Evolutionary conservation across 2,888 invertebrate species (phyloP), one percentile per base, ranked within the genome.

Genomic region (Ormyrus pomaceus): DNA sequence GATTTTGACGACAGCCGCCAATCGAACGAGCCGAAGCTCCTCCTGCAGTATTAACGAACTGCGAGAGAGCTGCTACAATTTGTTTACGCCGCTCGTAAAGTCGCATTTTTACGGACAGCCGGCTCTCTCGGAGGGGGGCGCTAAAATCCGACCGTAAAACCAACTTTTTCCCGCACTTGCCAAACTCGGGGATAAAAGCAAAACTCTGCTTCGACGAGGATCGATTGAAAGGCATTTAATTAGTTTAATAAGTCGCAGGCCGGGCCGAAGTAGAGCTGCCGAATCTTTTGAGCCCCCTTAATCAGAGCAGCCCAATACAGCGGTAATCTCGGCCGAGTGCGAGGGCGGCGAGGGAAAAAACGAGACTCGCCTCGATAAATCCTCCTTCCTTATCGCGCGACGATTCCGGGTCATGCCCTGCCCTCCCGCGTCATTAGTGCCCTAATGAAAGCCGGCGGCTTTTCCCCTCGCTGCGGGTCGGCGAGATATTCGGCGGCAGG

Each of bases 221-320:
- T 2, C 2, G 34, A 34, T 34, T 3, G 34, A 4, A 4, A 34
- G 2, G 4, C 34, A 34, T 34, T 78, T 72, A 72, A 78, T 78
- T 78, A 72, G 61, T 78, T 78, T 66, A 78, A 72, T 78, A 78
- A 78, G 68, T 69, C 82, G 82, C 55, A 11, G 13, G 50, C 51
- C 53, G 64, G 48, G 51, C 58, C 69, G 65, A 61, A 69, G 53
- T 59, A 75, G 65, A 70, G 61, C 75, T 75, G 69, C 77, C 82
- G 75, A 69, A 77, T 77, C 77, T 77, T 69, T 80, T 77, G 62
- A 80, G 77, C 80, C 34, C 77, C 73, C 64, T 77, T 80, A 77
- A 80, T 80, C 80, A 80, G 77, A 77, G 34, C 34, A 34, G 80
- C 77, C 77, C 77, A n/a, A 80, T 80, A 66, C 70, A 71, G 70